These are phyloP conservation scores for Vidua chalybeata DNA, from an alignment of 2,113 vertebrate genomes.

Conservation along the genomic window DNA sequence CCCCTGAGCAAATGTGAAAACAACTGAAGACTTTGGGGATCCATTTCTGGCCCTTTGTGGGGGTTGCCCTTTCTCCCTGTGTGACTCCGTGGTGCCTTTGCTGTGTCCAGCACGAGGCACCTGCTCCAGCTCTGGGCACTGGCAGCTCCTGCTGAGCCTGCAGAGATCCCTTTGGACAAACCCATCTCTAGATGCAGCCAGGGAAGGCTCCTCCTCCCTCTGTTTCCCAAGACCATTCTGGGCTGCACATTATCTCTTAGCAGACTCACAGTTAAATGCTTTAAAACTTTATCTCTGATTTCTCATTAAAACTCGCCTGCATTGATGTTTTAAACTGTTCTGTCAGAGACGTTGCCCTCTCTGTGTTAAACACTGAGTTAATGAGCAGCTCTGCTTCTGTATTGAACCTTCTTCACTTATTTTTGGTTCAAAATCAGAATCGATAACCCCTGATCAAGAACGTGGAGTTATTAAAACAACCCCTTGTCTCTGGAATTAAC, in stretches of 20 bases:
- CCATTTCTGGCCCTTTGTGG: neutral
- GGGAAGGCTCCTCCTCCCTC: neutral
- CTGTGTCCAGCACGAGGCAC: accelerated
- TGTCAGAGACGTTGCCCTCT: neutral
- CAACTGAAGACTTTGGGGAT: neutral
- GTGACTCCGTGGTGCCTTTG: accelerated
- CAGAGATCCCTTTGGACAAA: neutral
- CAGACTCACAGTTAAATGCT: neutral
- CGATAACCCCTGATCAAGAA: neutral
- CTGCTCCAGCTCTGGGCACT: neutral
- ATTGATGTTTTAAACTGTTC: neutral
- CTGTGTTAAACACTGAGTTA: neutral
- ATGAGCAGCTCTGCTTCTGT: neutral
- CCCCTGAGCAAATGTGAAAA: neutral
- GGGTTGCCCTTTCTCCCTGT: neutral
- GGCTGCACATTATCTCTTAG: neutral
- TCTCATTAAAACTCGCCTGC: neutral
- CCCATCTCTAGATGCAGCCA: accelerated
- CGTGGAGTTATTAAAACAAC: neutral
- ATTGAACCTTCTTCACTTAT: neutral
- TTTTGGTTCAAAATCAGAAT: neutral
- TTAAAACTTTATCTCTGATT: neutral
- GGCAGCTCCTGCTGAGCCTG: neutral
- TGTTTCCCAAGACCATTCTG: neutral
- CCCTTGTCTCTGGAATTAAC: neutral